Evolutionary conservation across 2,888 invertebrate genomes (phyloP), one percentile per base, ranked within the genome.

Genomic region (Arenicola marina): DNA sequence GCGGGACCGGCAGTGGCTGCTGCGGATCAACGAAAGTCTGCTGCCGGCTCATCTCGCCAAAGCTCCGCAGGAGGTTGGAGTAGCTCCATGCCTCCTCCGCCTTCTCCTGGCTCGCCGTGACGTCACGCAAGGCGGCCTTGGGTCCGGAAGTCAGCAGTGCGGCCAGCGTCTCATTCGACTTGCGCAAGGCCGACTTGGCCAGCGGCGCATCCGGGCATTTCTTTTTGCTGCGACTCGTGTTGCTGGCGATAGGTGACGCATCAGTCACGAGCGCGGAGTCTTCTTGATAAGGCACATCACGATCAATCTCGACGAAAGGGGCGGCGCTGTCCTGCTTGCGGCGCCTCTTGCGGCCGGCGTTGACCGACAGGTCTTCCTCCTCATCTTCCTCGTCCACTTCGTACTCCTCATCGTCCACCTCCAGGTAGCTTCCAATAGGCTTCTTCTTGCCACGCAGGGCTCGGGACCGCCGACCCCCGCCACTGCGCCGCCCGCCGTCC

Each of bases 11-110:
- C 11, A 38, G 38, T 11, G 38, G 38, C 18, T 38, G 18, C 11
- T 38, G 11, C 11, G 38, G 38, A 38, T 18, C 11, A 18, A 38
- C 38, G 38, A 18, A 15, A 38, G 7, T 48, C 18, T 48, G 18
- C 26, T 48, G 48, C 7, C 48, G 48, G 24, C 48, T 48, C 48
- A 48, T n/a, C 26, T 48, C 48, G n/a, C 48, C 48, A 48, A 48
- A 48, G 24, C 48, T 48, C 7, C 48, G 15, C 48, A 48, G 26
- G 18, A 48, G 26, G 18, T 48, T 24, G 7, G 48, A 48, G 26
- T 48, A 48, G 26, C 48, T 48, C n/a, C 11, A 24, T 7, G 48
- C 11, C 11, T 11, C 11, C n/a, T n/a, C 18, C n/a, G 48, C 11
- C 11, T 11, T 15, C 11, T 18, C 18, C 38, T 38, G 38, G 18